These are phyloP conservation scores for Sanderia malayensis DNA, from an alignment of 30 jellyfish, hydroid and myxozoan genomes.

Conservation along the genomic window DNA sequence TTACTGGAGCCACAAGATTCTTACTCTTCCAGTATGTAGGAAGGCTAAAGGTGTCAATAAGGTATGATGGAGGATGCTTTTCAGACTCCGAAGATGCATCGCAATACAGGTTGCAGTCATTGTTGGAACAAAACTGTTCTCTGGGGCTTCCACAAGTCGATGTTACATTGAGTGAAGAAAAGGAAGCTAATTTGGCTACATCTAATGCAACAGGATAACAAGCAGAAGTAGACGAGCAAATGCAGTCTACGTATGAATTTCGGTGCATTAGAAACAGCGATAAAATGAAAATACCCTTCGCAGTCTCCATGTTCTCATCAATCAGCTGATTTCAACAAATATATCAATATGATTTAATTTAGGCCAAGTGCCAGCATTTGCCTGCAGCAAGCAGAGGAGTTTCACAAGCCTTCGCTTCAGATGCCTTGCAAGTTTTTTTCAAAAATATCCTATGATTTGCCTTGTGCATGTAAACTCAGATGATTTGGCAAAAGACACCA, in stretches of 20 bases:
- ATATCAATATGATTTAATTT: too few species aligned
- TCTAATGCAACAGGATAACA: slow-evolving; percentile 79
- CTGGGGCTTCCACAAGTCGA: slow-evolving; percentile 77
- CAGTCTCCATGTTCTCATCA: not conserved
- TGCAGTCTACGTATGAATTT: slow-evolving; percentile 3
- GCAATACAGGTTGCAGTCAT: slow-evolving; percentile 62
- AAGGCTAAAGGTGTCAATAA: slow-evolving; percentile 51
- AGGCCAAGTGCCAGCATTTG: too few species aligned
- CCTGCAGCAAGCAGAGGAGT: too few species aligned
- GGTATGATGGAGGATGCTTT: slow-evolving; percentile 51
- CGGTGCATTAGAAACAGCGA: not conserved
- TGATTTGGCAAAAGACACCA: too few species aligned
- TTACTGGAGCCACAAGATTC: slow-evolving; percentile 84
- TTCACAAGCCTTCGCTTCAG: too few species aligned
- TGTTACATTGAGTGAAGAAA: slow-evolving; percentile 31
- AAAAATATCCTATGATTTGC: too few species aligned
- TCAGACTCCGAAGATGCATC: slow-evolving; percentile 59
- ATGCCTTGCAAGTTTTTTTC: too few species aligned
- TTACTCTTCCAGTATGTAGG: slow-evolving; percentile 93
- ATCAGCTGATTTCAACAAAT: too few species aligned
- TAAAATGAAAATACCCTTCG: not conserved
- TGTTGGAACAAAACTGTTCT: not conserved
- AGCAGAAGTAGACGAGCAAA: slow-evolving; percentile 51
- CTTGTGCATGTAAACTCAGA: too few species aligned
- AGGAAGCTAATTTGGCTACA: not conserved